Evolutionary conservation across 2,113 vertebrate species (phyloP).

Genomic region (Macaca mulatta): DNA sequence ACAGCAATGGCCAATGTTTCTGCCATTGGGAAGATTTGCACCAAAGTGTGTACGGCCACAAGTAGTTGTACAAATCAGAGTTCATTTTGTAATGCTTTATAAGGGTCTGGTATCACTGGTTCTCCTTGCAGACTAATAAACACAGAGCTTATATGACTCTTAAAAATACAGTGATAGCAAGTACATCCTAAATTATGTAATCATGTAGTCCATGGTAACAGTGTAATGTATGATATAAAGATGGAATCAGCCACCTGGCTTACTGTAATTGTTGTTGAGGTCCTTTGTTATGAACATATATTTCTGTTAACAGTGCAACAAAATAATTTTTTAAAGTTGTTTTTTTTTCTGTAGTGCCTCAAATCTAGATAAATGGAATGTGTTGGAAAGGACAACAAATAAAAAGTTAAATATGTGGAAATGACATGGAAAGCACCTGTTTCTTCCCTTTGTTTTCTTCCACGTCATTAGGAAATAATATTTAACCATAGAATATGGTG

Average conservation of each 20-base stretch:
- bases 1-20: background rate
- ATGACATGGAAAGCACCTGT: background rate
- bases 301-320: constrained; percentile 52
- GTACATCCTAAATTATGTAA: background rate
- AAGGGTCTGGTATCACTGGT: background rate
- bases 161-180: background rate
- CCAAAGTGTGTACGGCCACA: background rate
- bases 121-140: background rate
- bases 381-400: constrained; percentile 17
- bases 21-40: background rate
- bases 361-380: constrained; percentile 5
- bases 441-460: constrained; percentile 28
- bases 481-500: background rate
- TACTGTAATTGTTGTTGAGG: background rate
- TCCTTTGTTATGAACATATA: constrained; percentile 50
- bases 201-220: background rate
- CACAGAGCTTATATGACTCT: background rate
- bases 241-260: background rate
- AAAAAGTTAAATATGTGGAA: constrained; percentile 49
- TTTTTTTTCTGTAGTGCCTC: background rate
- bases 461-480: background rate
- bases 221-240: background rate
- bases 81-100: background rate
- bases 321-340: background rate
- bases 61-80: background rate